Percentiles rank a stretch among this genome's conserved stretches.
phyloP scores from a whole-genome alignment of 2,888 invertebrate genomes.

The Epinotia ramella region DNA sequence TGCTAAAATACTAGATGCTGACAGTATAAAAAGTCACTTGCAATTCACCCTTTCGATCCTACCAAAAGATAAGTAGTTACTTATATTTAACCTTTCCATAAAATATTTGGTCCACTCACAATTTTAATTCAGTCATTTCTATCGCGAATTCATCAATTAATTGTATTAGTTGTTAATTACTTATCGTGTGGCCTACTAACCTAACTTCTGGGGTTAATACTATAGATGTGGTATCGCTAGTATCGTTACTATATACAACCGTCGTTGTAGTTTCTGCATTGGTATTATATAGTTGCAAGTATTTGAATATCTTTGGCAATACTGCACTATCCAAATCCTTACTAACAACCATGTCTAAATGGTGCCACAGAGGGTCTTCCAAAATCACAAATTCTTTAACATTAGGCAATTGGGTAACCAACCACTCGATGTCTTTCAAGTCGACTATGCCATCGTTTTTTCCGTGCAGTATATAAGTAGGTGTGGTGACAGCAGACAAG shows the following conservation, averaged over 20 bases:
- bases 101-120: neutral
- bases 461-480: conserved; percentile 16
- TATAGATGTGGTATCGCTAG: neutral
- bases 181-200: neutral
- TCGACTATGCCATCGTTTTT: conserved; percentile 30
- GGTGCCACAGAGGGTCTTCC: conserved; percentile 34
- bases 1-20: too few species aligned
- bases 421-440: conserved; percentile 19
- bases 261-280: neutral
- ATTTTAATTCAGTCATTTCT: neutral
- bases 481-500: conserved; percentile 20
- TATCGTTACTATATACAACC: neutral
- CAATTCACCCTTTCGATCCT: too few species aligned
- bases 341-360: conserved; percentile 28
- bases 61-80: too few species aligned
- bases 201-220: neutral
- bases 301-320: conserved; percentile 34
- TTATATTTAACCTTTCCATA: neutral
- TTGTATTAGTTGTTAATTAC: conserved; percentile 6
- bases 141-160: neutral
- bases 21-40: too few species aligned
- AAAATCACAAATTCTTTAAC: conserved; percentile 20
- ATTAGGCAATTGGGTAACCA: conserved; percentile 22
- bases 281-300: conserved; percentile 20
- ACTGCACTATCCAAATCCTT: neutral